Base-by-base conservation (phyloP, 1,140 invertebrate species). In the Solenopsis invicta region DNA sequence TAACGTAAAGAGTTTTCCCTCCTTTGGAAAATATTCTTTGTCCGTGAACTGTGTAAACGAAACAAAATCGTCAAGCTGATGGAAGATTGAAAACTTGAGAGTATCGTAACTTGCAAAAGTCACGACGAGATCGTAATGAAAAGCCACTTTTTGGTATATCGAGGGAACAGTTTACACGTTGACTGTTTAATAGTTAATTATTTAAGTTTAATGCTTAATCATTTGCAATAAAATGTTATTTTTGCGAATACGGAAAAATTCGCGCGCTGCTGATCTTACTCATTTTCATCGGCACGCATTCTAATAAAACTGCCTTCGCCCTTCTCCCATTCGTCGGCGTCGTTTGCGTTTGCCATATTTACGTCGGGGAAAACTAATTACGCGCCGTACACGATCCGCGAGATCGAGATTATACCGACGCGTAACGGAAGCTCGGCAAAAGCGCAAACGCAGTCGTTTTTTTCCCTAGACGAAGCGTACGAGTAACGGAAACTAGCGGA, bases 301-400 rank as follows among this genome's bases (percentile, higher is more conserved):
- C 41, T 37, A 37, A 84, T 75, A 61, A 74, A 84, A 84, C 18
- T 45, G n/a, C 29, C 18, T 12, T 74, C 29, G 37, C 12, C 75
- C 71, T n/a, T 71, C 3, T 56, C 50, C n/a, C 18, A 24, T 34
- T 84, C 71, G 52, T 45, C 45, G 54, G 52, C 24, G 48, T 59
- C 41, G 37, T 74, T 48, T 21, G 10, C 45, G 61, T 2, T 50
- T 45, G 66, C 52, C 29, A 48, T 75, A 50, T 75, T 75, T 84
- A 84, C 74, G 29, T 84, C 69, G 13, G 6, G 34, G n/a, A 1
- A 61, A 84, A 84, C 54, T 54, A 84, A 75, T 75, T 84, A 84
- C 54, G 24, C 41, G 62, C 16, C 67, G n/a, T 41, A 34, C 69
- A 6, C 41, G 10, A 9, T 16, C 21, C 64, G 29, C 77, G 34